Evolutionary conservation across 2,888 invertebrate genomes (phyloP).

Genomic region (Agriopis leucophaearia): DNA sequence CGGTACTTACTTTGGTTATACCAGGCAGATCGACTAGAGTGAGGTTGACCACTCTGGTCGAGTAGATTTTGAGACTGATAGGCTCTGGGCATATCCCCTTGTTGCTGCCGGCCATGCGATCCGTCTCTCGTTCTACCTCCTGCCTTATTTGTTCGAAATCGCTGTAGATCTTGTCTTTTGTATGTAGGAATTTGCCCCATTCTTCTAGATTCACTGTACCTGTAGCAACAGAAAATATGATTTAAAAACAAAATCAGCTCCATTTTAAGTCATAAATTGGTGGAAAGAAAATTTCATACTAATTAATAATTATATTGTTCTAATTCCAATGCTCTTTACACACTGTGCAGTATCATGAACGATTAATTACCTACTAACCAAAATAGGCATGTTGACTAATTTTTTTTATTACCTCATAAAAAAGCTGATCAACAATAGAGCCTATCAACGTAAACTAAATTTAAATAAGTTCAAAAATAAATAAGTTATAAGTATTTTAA

Average conservation of each 20-base stretch:
- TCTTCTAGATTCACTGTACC: conserved; percentile 95
- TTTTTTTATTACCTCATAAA: too few relatives aligned
- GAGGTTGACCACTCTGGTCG: conserved; percentile 96
- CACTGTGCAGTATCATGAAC: too few relatives aligned
- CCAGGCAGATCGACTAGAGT: conserved; percentile 99
- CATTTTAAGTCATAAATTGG: background rate
- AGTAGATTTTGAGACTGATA: conserved; percentile 98
- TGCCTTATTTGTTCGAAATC: conserved; percentile 96
- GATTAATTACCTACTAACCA: too few relatives aligned
- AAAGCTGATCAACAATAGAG: too few relatives aligned
- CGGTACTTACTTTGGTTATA: conserved; percentile 92
- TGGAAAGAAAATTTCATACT: too few relatives aligned
- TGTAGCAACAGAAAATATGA: conserved; percentile 67
- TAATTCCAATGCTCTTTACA: too few relatives aligned
- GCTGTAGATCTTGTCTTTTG: conserved; percentile 94
- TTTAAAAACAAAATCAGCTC: background rate
- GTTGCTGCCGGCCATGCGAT: conserved; percentile 96
- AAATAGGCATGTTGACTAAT: too few relatives aligned
- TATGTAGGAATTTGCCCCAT: conserved; percentile 98
- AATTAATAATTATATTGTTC: too few relatives aligned
- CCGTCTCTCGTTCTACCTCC: conserved; percentile 98
- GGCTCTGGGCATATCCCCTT: conserved; percentile 98
- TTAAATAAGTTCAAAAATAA: too few relatives aligned
- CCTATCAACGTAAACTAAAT: too few relatives aligned
- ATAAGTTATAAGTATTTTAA: too few relatives aligned